A percentile compares a stretch with the other conserved stretches of the same genome.
phyloP scores from a whole-genome alignment of 1,140 invertebrate species.

The Zaprionus vittiger region DNA sequence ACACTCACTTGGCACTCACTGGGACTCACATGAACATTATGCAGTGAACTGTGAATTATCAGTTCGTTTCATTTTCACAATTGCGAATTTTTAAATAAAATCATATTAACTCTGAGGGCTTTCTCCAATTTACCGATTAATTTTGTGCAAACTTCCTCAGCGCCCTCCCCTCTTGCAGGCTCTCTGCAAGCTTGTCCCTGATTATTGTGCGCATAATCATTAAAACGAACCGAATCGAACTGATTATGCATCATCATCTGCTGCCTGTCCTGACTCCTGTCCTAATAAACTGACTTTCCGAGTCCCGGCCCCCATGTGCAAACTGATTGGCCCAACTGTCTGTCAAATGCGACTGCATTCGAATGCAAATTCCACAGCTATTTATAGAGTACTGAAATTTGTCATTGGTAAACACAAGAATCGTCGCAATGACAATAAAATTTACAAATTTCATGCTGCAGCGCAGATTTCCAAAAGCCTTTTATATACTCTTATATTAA shows the following conservation, averaged over 20 bases:
- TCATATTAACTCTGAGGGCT: not conserved
- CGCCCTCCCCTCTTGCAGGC: too few relatives aligned
- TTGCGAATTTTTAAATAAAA: not conserved
- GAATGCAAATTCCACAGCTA: slow-evolving; percentile 38
- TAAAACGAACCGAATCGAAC: slow-evolving; percentile 27
- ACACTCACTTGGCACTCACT: not conserved
- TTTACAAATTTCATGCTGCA: not conserved
- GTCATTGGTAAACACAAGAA: slow-evolving; percentile 26
- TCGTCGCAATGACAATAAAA: slow-evolving; percentile 20
- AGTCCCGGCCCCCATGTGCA: slow-evolving; percentile 2
- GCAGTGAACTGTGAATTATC: slow-evolving; percentile 2
- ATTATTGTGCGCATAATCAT: slow-evolving; percentile 22
- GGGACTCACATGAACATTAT: not conserved
- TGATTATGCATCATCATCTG: slow-evolving; percentile 20
- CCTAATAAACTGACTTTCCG: slow-evolving; percentile 31
- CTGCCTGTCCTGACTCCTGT: not conserved
- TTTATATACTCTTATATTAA: not conserved
- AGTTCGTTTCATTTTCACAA: not conserved
- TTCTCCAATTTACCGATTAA: slow-evolving; percentile 1
- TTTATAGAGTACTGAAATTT: slow-evolving; percentile 39
- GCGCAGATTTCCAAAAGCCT: not conserved
- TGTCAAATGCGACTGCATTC: slow-evolving; percentile 30
- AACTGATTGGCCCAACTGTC: slow-evolving; percentile 28
- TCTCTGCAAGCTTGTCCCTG: not conserved
- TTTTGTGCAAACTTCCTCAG: not conserved